phyloP scores from a whole-genome alignment of 2,888 invertebrate species.

The Platerodrilus igneus region DNA sequence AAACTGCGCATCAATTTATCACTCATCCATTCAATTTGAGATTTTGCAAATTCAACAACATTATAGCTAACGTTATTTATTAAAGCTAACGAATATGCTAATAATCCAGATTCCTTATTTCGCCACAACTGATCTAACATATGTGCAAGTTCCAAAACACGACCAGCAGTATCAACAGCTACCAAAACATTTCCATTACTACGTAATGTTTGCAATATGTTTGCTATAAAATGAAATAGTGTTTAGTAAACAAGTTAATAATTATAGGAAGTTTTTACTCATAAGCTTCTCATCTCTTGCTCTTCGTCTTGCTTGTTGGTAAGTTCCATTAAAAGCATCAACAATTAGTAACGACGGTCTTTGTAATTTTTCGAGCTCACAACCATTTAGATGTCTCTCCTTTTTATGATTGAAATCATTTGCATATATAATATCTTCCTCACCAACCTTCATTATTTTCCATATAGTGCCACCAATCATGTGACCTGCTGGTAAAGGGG shows the following conservation, averaged over 20 bases:
- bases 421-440: constrained; percentile 97
- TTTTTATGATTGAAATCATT: constrained; percentile 99
- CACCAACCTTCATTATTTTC: constrained; percentile 97
- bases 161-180: constrained; percentile 93
- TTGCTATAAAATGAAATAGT: constrained; percentile 58
- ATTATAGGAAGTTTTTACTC: constrained; percentile 56
- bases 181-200: constrained; percentile 94
- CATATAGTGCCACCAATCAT: constrained; percentile 99
- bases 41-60: constrained; percentile 98
- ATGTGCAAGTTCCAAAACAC: constrained; percentile 93
- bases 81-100: constrained; percentile 89
- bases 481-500: constrained; percentile 94
- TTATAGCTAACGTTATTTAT: constrained; percentile 97
- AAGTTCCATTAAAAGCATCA: constrained; percentile 92
- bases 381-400: constrained; percentile 94
- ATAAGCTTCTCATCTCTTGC: constrained; percentile 93
- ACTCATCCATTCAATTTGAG: constrained; percentile 99
- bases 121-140: constrained; percentile 94
- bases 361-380: constrained; percentile 84
- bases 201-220: constrained; percentile 87
- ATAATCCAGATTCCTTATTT: constrained; percentile 91
- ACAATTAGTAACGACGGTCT: constrained; percentile 92
- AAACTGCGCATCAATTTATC: constrained; percentile 93
- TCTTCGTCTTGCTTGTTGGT: constrained; percentile 85
- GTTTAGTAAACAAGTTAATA: constrained; percentile 9